These are phyloP conservation scores for Poecile atricapillus DNA, from an alignment of 2,113 vertebrate species.

Conservation along the genomic window DNA sequence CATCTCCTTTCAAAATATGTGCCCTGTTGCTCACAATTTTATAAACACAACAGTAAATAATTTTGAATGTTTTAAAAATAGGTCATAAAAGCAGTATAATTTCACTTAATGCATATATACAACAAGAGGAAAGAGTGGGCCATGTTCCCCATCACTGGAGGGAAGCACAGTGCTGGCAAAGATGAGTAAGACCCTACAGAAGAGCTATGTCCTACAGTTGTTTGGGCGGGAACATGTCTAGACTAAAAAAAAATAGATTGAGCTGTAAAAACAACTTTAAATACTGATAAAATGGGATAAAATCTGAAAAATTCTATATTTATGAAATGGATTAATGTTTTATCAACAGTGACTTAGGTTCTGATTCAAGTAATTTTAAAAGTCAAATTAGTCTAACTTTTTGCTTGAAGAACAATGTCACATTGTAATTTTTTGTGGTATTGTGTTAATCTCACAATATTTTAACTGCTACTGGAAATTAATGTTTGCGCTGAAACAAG, in stretches of 20 bases:
- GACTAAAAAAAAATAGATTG: neutral
- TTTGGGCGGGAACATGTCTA: rapidly evolving
- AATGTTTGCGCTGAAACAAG: neutral
- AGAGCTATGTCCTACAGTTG: neutral
- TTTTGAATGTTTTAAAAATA: constrained; percentile 37
- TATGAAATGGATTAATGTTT: neutral
- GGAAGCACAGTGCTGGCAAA: neutral
- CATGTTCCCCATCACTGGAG: neutral
- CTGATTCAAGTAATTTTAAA: neutral
- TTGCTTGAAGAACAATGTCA: neutral
- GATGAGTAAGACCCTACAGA: neutral
- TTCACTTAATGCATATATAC: constrained; percentile 7
- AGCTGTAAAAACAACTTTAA: neutral
- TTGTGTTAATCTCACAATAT: neutral
- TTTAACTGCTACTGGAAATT: neutral
- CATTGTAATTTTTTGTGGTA: neutral
- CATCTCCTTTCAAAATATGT: constrained; percentile 34
- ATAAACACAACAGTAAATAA: constrained; percentile 28
- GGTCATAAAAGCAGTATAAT: constrained; percentile 8
- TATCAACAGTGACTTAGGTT: neutral
- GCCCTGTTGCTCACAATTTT: neutral
- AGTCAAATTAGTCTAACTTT: neutral
- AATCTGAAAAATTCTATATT: neutral
- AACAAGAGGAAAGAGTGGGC: neutral
- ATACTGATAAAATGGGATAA: neutral